Evolutionary conservation across 2,888 invertebrate genomes (phyloP).

Genomic region (Lissonota sp.): DNA sequence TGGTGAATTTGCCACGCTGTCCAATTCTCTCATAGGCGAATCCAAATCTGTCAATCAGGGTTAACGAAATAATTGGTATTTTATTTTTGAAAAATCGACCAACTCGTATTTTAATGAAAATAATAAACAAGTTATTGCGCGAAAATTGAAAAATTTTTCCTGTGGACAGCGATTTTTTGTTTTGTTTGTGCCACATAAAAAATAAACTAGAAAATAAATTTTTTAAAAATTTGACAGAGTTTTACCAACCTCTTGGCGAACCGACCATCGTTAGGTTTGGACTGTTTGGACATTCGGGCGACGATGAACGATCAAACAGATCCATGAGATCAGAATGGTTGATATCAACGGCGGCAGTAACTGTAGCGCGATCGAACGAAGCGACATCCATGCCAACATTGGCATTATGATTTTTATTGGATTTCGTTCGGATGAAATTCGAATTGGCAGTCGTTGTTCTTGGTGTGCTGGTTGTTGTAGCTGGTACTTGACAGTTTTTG

Average conservation of each 20-base stretch:
- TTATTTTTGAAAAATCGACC: neutral
- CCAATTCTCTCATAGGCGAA: constrained; percentile 78
- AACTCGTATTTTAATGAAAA: too few relatives aligned
- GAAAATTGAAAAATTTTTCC: neutral
- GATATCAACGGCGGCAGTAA: constrained; percentile 74
- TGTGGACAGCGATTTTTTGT: neutral
- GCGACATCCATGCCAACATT: constrained; percentile 71
- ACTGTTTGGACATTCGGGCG: constrained; percentile 80
- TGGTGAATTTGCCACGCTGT: constrained; percentile 80
- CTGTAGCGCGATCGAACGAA: constrained; percentile 70
- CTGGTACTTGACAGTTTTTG: constrained; percentile 77
- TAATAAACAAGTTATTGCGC: neutral
- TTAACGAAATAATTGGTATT: too few relatives aligned
- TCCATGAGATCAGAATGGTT: constrained; percentile 74
- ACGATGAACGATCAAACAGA: constrained; percentile 75
- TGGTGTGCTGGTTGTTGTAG: constrained; percentile 70
- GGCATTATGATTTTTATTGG: constrained; percentile 71
- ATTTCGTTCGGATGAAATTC: constrained; percentile 62
- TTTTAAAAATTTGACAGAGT: constrained; percentile 1
- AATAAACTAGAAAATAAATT: neutral
- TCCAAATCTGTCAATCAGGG: constrained; percentile 67
- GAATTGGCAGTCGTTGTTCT: constrained; percentile 78
- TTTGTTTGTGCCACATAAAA: neutral
- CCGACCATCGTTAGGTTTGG: constrained; percentile 80
- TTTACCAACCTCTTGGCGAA: constrained; percentile 78